A percentile compares a stretch with the other conserved stretches of the same genome.
Evolutionary conservation across 2,888 invertebrate genomes (phyloP).

Genomic region (Tenthredo distinguenda): DNA sequence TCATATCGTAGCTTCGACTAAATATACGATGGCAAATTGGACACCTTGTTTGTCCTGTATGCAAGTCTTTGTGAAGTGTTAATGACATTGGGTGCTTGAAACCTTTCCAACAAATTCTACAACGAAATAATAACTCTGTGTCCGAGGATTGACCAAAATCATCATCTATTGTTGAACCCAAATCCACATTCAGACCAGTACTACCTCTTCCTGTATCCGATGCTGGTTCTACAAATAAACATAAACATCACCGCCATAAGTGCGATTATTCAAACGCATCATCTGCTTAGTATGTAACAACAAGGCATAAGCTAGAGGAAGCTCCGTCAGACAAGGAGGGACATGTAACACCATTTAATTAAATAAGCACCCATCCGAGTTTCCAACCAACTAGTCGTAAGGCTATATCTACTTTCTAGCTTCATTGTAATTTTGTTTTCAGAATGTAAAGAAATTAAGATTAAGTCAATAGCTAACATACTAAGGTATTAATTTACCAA

Average conservation of each 20-base stretch:
- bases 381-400: constrained; percentile 47
- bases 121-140: constrained; percentile 82
- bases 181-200: constrained; percentile 68
- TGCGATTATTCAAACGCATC: constrained; percentile 30
- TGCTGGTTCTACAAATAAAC: constrained; percentile 74
- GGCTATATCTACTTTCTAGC: background rate
- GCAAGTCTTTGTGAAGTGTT: constrained; percentile 83
- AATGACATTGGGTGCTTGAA: constrained; percentile 84
- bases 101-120: constrained; percentile 83
- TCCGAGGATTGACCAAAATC: constrained; percentile 74
- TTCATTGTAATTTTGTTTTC: background rate
- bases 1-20: constrained; percentile 83
- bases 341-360: constrained; percentile 57
- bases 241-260: constrained; percentile 58
- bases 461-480: background rate
- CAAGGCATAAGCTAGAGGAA: constrained; percentile 63
- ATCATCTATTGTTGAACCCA: constrained; percentile 70
- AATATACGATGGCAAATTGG: constrained; percentile 83
- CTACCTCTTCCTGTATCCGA: constrained; percentile 67
- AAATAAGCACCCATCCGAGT: constrained; percentile 59
- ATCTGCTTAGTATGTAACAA: constrained; percentile 46
- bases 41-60: constrained; percentile 83
- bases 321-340: constrained; percentile 61
- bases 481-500: background rate
- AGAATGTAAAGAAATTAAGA: background rate